phyloP scores from a whole-genome alignment of 2,888 invertebrate species.

The Tachystola acroxantha region DNA sequence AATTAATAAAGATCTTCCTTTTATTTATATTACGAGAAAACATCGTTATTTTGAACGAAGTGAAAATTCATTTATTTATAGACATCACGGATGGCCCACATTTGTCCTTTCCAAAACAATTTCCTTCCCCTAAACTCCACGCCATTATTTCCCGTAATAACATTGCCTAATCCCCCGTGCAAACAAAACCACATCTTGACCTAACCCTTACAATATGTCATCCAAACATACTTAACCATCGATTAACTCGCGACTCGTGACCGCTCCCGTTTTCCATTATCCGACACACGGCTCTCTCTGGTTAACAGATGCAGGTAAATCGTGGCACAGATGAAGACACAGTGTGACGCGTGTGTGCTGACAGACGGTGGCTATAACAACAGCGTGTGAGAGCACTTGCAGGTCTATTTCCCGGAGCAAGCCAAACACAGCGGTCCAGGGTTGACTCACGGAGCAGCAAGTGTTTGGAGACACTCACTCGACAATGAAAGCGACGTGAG shows the following conservation, averaged over 20 bases:
- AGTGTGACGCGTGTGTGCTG: constrained; percentile 19
- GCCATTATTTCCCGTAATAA: neutral
- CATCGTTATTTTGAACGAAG: no score
- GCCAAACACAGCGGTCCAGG: constrained; percentile 50
- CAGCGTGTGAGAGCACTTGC: constrained; percentile 35
- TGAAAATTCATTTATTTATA: no score
- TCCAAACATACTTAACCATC: constrained; percentile 40
- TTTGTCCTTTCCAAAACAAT: no score
- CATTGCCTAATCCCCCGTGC: neutral
- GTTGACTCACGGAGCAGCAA: constrained; percentile 32
- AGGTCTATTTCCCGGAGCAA: constrained; percentile 47
- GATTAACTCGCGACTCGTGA: constrained; percentile 7
- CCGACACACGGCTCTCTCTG: neutral
- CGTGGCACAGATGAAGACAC: constrained; percentile 14
- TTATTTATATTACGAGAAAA: no score
- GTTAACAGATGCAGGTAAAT: constrained; percentile 1
- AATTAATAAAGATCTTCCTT: no score
- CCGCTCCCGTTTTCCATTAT: neutral
- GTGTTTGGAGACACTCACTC: constrained; percentile 53
- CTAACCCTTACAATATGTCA: constrained; percentile 32
- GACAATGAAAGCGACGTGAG: constrained; percentile 25
- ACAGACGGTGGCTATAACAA: constrained; percentile 23
- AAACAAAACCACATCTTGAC: constrained; percentile 22
- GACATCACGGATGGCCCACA: no score
- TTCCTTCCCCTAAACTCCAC: neutral